These are phyloP conservation scores for Trididemnum nubilum DNA, from an alignment of 23 tunicate species.

Conservation along the genomic window DNA sequence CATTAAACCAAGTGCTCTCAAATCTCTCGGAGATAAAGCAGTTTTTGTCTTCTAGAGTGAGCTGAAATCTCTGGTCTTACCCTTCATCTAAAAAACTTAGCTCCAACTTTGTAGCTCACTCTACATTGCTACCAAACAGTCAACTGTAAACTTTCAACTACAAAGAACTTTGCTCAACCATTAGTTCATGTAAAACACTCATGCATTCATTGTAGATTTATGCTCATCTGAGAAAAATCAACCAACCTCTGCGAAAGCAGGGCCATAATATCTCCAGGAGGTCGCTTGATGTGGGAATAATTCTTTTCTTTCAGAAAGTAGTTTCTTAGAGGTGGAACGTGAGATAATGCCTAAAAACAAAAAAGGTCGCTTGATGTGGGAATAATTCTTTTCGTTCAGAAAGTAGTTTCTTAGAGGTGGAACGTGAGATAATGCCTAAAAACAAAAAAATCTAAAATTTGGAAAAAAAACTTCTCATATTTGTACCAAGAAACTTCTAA, in stretches of 20 bases:
- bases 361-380: constrained; percentile 41
- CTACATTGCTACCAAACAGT: no score
- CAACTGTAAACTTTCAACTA: no score
- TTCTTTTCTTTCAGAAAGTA: constrained; percentile 83
- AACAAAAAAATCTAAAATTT: background rate
- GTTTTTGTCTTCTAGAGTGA: no score
- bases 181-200: no score
- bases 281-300: constrained; percentile 83
- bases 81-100: no score
- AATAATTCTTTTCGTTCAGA: constrained; percentile 76
- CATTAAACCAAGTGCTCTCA: no score
- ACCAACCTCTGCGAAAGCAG: constrained; percentile 73
- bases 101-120: no score
- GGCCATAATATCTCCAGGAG: constrained; percentile 93
- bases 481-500: no score
- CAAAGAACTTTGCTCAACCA: no score
- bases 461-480: background rate
- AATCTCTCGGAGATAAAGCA: no score
- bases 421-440: constrained; percentile 75
- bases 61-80: no score
- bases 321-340: constrained; percentile 83
- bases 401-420: constrained; percentile 88
- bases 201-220: background rate
- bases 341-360: constrained; percentile 59
- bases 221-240: background rate